These are phyloP conservation scores for Babyrousa celebensis DNA, from an alignment of 2,797 vertebrate genomes.

Conservation along the genomic window DNA sequence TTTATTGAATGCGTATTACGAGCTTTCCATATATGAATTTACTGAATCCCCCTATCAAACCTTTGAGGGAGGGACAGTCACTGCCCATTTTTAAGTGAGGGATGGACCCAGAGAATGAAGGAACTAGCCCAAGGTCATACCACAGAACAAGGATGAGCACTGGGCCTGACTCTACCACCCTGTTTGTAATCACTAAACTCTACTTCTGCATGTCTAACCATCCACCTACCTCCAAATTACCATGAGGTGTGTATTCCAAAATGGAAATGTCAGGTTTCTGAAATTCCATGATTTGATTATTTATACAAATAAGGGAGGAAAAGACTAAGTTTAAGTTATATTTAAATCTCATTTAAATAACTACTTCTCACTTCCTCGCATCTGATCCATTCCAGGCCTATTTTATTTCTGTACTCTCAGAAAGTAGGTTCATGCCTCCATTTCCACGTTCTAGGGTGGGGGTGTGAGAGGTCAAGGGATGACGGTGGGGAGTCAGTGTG, in stretches of 20 bases:
- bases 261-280: background rate
- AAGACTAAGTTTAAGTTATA: background rate
- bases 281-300: conserved; percentile 12
- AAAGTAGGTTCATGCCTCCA: background rate
- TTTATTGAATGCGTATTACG: background rate
- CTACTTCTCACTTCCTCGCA: background rate
- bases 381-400: background rate
- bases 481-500: background rate
- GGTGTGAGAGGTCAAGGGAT: background rate
- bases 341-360: conserved; percentile 13
- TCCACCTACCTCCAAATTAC: background rate
- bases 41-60: background rate
- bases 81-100: background rate
- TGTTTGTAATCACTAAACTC: background rate
- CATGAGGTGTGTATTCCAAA: background rate
- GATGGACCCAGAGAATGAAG: background rate
- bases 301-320: background rate
- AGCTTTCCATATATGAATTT: background rate
- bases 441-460: background rate
- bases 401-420: background rate
- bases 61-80: background rate
- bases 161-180: background rate
- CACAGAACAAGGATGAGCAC: background rate
- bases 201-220: background rate
- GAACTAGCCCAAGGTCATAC: background rate